phyloP scores from a whole-genome alignment of 2,888 invertebrate genomes.

The Oligia strigilis region DNA sequence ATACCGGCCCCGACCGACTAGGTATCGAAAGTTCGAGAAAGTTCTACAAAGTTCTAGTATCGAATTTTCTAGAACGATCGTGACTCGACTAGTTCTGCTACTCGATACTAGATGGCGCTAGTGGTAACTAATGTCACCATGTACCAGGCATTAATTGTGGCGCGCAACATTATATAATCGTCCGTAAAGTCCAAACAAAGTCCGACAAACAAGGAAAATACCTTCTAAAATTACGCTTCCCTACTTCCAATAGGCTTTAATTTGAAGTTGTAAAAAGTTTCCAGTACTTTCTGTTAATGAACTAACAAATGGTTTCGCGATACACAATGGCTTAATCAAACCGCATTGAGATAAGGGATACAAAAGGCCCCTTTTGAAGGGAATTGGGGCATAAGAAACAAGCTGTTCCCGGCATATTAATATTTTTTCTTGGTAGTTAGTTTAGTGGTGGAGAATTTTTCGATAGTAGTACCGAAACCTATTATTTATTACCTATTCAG shows the following conservation, averaged over 20 bases:
- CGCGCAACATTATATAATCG: slow-evolving; percentile 55
- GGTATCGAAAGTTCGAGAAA: too few relatives aligned
- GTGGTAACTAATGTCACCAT: too few relatives aligned
- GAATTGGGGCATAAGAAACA: slow-evolving; percentile 28
- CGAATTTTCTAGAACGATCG: too few relatives aligned
- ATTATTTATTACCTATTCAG: too few relatives aligned
- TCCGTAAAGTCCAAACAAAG: slow-evolving; percentile 50
- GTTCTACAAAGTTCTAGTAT: too few relatives aligned
- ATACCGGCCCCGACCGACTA: too few relatives aligned
- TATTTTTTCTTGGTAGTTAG: neutral
- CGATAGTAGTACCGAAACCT: neutral
- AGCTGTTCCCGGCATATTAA: slow-evolving; percentile 12
- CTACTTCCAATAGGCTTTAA: slow-evolving; percentile 60
- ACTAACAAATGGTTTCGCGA: slow-evolving; percentile 83
- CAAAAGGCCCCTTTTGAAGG: slow-evolving; percentile 77
- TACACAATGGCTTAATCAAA: slow-evolving; percentile 86
- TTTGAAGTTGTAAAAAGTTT: slow-evolving; percentile 66
- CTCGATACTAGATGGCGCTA: too few relatives aligned
- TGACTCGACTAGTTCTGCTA: too few relatives aligned
- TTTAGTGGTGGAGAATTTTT: neutral
- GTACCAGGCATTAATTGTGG: too few relatives aligned
- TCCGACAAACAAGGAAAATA: slow-evolving; percentile 53
- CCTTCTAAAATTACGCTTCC: slow-evolving; percentile 48
- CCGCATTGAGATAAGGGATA: slow-evolving; percentile 85
- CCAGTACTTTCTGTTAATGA: slow-evolving; percentile 74